Base-by-base conservation (phyloP, 2,888 invertebrate species). In the Peribatodes rhomboidaria region DNA sequence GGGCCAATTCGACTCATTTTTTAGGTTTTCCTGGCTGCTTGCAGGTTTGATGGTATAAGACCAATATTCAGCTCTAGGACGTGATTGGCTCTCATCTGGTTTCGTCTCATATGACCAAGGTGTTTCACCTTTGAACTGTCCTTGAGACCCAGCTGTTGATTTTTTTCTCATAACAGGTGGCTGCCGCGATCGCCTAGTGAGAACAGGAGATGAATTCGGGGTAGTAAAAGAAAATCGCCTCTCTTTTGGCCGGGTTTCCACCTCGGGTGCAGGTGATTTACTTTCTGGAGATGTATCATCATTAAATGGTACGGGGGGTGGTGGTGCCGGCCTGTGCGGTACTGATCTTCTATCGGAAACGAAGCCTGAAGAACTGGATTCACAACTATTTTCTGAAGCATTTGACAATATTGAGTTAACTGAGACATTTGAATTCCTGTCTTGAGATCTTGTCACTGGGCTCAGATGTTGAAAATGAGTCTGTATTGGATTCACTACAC, bases 371-470 rank as follows among this genome's bases (percentile, higher is more conserved):
- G 93, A 92, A 82, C 87, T 87, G n/a, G 93, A 92, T 77, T 89
- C 91, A 75, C 80, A 89, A 77, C 93, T 92, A 65, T 86, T 82
- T 80, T 91, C 92, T 16, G 93, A 93, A 65, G 88, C 85, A 71
- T 92, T 91, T 8, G 93, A 93, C 73, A 93, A 79, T 75, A 92
- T 87, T 1, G 93, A 94, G 84, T 94, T 94, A 76, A 94, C 92
- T 69, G 93, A 94, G 66, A 92, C 85, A 71, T 89, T 91, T 14
- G 93, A 93, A 80, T 91, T 87, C 70, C 92, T 86, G 71, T 92
- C 89, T 79, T 87, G 90, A 70, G 88, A 82, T 79, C 78, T 86
- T 55, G 82, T 82, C 74, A 85, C 87, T 78, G 92, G 90, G 57
- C 73, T 82, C 68, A 90, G 88, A 6, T 27, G 27, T 27, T 27